These are phyloP conservation scores for Beris chalybata DNA, from an alignment of 2,888 invertebrate genomes.

Conservation along the genomic window DNA sequence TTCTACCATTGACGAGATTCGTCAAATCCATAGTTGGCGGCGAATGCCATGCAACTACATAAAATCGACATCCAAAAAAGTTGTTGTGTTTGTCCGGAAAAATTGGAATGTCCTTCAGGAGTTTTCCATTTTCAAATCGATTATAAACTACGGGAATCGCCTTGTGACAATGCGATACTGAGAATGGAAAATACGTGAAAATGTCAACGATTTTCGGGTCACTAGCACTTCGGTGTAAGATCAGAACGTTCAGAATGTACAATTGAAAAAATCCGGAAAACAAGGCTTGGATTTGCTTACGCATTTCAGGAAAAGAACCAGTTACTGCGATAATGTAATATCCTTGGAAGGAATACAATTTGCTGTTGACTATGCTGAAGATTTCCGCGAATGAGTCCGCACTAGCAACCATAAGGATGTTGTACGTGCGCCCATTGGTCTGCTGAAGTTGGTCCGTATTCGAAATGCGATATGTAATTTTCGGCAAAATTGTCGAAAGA, in stretches of 20 bases:
- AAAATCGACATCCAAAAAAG: constrained; percentile 32
- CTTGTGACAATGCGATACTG: background rate
- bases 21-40: constrained; percentile 28
- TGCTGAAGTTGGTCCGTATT: background rate
- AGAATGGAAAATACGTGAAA: constrained; percentile 27
- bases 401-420: constrained; percentile 4
- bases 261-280: background rate
- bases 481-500: too few species aligned
- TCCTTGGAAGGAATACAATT: background rate
- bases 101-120: constrained; percentile 6
- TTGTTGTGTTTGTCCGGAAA: constrained; percentile 35
- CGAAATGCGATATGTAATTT: background rate
- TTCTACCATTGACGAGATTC: constrained; percentile 22
- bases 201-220: background rate
- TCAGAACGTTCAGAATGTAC: background rate
- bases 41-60: constrained; percentile 28
- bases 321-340: constrained; percentile 16
- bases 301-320: background rate
- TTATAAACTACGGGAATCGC: constrained; percentile 16
- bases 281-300: background rate
- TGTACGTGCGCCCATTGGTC: background rate
- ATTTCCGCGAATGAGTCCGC: constrained; percentile 3
- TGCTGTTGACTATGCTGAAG: constrained; percentile 6
- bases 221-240: background rate
- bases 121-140: constrained; percentile 1